Evolutionary conservation across 2,113 vertebrate genomes (phyloP).

Genomic region (Vidua chalybeata): DNA sequence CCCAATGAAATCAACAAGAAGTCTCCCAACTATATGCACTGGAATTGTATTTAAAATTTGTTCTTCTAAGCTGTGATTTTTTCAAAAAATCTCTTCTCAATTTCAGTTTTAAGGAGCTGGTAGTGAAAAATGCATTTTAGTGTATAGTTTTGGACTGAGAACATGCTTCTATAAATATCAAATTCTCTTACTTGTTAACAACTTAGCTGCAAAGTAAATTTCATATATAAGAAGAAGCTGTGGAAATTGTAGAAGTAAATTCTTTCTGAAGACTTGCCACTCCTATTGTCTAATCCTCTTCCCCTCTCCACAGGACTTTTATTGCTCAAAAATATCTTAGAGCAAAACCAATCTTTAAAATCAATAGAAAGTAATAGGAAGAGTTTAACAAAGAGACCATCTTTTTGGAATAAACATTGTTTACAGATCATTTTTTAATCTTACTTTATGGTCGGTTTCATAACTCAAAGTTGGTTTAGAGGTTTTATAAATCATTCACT

Average conservation of each 20-base stretch:
- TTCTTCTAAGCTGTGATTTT: neutral
- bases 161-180: neutral
- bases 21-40: neutral
- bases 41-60: neutral
- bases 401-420: neutral
- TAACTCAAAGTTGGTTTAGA: constrained; percentile 56
- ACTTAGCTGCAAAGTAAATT: neutral
- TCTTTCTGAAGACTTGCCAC: neutral
- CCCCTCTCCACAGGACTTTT: neutral
- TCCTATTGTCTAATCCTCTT: neutral
- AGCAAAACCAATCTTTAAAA: constrained; percentile 3
- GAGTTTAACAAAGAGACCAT: neutral
- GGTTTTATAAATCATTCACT: constrained; percentile 64
- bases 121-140: neutral
- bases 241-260: neutral
- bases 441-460: constrained; percentile 63
- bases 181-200: neutral
- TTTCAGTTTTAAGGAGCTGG: neutral
- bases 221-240: neutral
- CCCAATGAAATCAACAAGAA: neutral
- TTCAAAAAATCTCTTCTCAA: neutral
- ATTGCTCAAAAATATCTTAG: constrained; percentile 1
- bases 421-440: neutral
- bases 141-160: neutral
- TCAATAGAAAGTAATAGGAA: constrained; percentile 6